Base-by-base conservation (phyloP, 2,888 invertebrate genomes). In the Euclidia mi region DNA sequence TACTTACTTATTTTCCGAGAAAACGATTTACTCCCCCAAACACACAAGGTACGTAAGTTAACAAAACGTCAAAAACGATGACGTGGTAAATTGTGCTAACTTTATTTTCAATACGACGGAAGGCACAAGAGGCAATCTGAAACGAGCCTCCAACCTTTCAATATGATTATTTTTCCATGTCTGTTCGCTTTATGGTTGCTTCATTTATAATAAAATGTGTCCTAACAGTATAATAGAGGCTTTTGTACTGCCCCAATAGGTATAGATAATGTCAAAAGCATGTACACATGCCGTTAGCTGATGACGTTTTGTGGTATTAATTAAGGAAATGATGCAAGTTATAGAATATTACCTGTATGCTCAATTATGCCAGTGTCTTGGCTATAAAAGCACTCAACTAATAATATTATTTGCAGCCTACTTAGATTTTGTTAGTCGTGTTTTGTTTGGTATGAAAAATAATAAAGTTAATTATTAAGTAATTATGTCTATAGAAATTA, bases 101-200 rank as follows among this genome's bases (percentile, higher is more conserved):
- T 18, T 32, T 53, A 41, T 41, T 62, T 44, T 40, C 42, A 53
- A 56, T 48, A 48, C 18, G 7, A 43, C 12, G 17, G n/a, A 31
- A 32, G 17, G 32, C 46, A 55, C 49, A 35, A 17, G 52, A 66
- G 63, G 53, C 17, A 28, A 18, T 15, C 12, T 43, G 34, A 37
- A 57, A 53, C 43, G 45, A 53, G 55, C 29, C 38, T 43, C 42
- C 51, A 25, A 65, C 78, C 79, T 84, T 82, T 84, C 76, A 80
- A 64, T 70, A 74, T 82, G 76, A 84, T 83, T 83, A 81, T 76
- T 75, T 80, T 79, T 81, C 53, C 72, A 67, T 73, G 74, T 76
- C 65, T 77, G 62, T 76, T 75, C 58, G 61, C 71, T 79, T 81
- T 73, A 75, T 68, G 71, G 64, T 50, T 63, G 45, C 28, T 63